phyloP scores from a whole-genome alignment of 2,888 invertebrate species.

The Tinea semifulvella region DNA sequence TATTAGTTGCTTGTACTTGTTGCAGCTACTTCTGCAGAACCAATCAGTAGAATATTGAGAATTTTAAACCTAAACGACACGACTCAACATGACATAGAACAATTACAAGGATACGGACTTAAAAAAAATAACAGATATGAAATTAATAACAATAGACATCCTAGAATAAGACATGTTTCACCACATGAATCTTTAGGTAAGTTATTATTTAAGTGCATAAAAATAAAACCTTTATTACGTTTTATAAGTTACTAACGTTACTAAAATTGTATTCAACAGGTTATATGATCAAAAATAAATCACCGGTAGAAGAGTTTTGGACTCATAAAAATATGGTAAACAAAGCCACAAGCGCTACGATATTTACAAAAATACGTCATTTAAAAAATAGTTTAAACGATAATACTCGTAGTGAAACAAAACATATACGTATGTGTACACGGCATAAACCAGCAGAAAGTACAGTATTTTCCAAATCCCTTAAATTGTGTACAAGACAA shows the following conservation, averaged over 20 bases:
- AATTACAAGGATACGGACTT: not conserved
- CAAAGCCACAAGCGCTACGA: not conserved
- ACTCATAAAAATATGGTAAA: not conserved
- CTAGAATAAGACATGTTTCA: slow-evolving; percentile 35
- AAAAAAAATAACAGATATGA: slow-evolving; percentile 17
- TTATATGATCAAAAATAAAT: not conserved
- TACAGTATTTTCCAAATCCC: not conserved
- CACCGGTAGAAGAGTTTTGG: not conserved
- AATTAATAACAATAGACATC: slow-evolving; percentile 28
- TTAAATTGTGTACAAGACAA: not conserved
- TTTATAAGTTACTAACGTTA: not conserved
- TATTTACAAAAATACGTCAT: slow-evolving; percentile 3
- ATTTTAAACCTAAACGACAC: no score
- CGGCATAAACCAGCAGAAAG: not conserved
- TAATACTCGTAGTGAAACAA: no score
- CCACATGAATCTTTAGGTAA: not conserved
- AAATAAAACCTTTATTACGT: no score
- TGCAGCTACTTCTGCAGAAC: no score
- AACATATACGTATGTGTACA: not conserved
- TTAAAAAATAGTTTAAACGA: no score
- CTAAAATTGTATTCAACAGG: not conserved
- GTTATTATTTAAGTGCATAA: no score
- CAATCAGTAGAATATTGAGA: no score
- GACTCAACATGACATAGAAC: no score
- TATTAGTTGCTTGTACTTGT: no score